These are phyloP conservation scores for Limnodromus scolopaceus DNA, from an alignment of 2,797 vertebrate genomes.

Conservation along the genomic window DNA sequence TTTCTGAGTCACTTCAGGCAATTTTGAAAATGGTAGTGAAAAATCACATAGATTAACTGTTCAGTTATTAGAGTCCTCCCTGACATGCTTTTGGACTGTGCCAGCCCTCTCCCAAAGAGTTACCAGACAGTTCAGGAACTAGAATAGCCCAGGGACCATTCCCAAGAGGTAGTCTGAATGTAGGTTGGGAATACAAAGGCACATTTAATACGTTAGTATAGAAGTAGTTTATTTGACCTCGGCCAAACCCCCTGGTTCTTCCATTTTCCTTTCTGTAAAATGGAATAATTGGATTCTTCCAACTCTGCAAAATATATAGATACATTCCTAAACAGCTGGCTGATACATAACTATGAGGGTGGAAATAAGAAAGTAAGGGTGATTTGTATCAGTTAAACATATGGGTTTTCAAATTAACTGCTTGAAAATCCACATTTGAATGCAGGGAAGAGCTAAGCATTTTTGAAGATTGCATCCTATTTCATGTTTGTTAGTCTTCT, in stretches of 20 bases:
- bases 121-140: background rate
- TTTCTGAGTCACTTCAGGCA: background rate
- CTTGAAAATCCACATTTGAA: background rate
- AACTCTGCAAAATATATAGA: background rate
- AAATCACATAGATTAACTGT: background rate
- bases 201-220: background rate
- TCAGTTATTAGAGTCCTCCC: background rate
- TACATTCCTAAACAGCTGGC: background rate
- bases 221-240: background rate
- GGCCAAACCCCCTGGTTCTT: background rate
- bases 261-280: background rate
- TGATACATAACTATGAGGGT: background rate
- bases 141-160: background rate
- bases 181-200: background rate
- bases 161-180: background rate
- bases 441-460: background rate
- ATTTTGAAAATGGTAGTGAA: background rate
- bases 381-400: constrained; percentile 18
- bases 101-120: background rate
- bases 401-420: background rate
- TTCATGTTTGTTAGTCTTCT: background rate
- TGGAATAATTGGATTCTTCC: background rate
- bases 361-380: background rate
- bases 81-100: background rate
- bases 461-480: background rate